Evolutionary conservation across 1,140 invertebrate genomes (phyloP).

Genomic region (Drosophila yakuba): DNA sequence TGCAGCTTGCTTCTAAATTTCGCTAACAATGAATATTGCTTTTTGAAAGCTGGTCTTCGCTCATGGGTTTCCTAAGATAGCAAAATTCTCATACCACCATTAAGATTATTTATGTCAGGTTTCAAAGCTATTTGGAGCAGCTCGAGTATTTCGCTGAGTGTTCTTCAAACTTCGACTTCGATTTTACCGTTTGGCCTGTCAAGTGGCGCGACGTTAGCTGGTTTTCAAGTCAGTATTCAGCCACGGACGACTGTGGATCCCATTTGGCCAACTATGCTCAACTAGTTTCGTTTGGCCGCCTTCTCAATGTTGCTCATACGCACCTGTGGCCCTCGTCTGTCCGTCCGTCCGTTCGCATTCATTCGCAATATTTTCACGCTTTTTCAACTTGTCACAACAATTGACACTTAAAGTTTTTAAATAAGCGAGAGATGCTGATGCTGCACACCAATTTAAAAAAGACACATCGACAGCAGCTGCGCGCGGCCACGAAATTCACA

Average conservation of each 20-base stretch:
- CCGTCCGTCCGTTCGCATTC: slow-evolving; percentile 53
- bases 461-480: slow-evolving; percentile 81
- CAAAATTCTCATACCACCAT: neutral
- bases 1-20: neutral
- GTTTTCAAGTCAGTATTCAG: slow-evolving; percentile 7
- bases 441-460: slow-evolving; percentile 49
- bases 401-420: slow-evolving; percentile 78
- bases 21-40: neutral
- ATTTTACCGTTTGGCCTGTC: slow-evolving; percentile 19
- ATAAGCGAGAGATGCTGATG: slow-evolving; percentile 56
- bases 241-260: slow-evolving; percentile 37
- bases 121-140: neutral
- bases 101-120: no score
- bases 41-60: neutral
- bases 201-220: slow-evolving; percentile 4
- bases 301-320: slow-evolving; percentile 81
- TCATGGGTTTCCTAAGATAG: no score
- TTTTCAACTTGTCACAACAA: slow-evolving; percentile 79
- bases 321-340: slow-evolving; percentile 67
- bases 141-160: slow-evolving; percentile 1
- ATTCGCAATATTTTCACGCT: slow-evolving; percentile 80
- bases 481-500: slow-evolving; percentile 64
- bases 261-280: slow-evolving; percentile 41
- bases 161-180: neutral
- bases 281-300: slow-evolving; percentile 74